Percentiles rank a stretch among this genome's conserved stretches.
These are phyloP conservation scores for Drosophila lini DNA, from an alignment of 1,140 invertebrate genomes.

Conservation along the genomic window DNA sequence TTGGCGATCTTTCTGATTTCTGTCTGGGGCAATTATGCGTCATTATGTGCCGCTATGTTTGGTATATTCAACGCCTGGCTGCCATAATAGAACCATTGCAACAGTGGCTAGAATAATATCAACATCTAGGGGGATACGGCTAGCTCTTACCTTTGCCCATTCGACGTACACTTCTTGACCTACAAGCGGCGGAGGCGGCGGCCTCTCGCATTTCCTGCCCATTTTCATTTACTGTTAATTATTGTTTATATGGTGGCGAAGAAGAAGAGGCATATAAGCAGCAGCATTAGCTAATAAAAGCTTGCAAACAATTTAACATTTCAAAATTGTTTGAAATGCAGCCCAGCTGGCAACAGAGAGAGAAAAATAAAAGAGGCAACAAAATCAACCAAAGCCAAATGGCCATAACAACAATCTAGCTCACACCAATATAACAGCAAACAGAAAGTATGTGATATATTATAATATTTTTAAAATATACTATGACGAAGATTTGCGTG, in stretches of 20 bases:
- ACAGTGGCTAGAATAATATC: constrained; percentile 27
- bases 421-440: constrained; percentile 1
- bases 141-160: constrained; percentile 14
- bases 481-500: too few relatives aligned
- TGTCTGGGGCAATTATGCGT: constrained; percentile 46
- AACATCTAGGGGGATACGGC: constrained; percentile 7
- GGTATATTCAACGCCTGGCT: constrained; percentile 10
- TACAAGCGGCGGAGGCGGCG: constrained; percentile 48
- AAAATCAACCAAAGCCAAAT: constrained; percentile 24
- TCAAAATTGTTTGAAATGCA: constrained; percentile 67
- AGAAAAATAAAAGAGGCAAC: constrained; percentile 1
- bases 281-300: constrained; percentile 69
- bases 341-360: constrained; percentile 48
- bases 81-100: constrained; percentile 35
- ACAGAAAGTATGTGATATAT: neutral
- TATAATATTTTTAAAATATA: too few relatives aligned
- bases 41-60: constrained; percentile 38
- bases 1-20: constrained; percentile 29
- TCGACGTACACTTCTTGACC: constrained; percentile 64
- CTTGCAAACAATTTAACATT: constrained; percentile 65
- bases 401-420: constrained; percentile 20
- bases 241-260: constrained; percentile 50
- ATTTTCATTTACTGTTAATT: constrained; percentile 71
- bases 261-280: constrained; percentile 18
- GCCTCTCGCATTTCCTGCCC: constrained; percentile 53